Percentiles rank a stretch among this genome's conserved stretches.
Conservation (phyloP, 2,888 invertebrate species). For the Drosophila affinis region DNA sequence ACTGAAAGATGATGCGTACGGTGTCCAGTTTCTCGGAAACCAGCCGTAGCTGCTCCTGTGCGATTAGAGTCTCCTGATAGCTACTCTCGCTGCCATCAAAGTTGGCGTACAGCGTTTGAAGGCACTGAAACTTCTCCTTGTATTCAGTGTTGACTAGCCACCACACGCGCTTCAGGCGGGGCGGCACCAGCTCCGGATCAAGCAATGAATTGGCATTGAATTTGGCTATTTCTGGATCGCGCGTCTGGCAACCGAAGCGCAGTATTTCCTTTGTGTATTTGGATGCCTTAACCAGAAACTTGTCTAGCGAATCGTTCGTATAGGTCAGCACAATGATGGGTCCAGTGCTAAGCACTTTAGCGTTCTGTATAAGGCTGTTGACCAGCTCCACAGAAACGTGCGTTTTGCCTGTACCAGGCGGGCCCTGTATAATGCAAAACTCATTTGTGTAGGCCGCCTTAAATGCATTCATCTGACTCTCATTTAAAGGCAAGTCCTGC, state of each 20-base stretch:
- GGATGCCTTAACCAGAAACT: conserved; percentile 90
- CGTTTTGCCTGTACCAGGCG: conserved; percentile 95
- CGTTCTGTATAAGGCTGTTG: conserved; percentile 87
- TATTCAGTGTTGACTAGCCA: conserved; percentile 76
- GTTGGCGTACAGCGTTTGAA: conserved; percentile 75
- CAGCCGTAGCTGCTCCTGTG: conserved; percentile 66
- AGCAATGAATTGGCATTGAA: conserved; percentile 84
- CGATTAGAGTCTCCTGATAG: conserved; percentile 67
- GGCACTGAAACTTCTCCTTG: conserved; percentile 69
- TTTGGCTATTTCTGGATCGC: conserved; percentile 85
- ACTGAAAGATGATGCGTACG: conserved; percentile 85
- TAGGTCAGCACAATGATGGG: conserved; percentile 91
- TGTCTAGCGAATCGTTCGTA: conserved; percentile 94
- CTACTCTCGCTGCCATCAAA: conserved; percentile 80
- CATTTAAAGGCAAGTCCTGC: conserved; percentile 85
- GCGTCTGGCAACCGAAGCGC: conserved; percentile 89
- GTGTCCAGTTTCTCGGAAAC: conserved; percentile 84
- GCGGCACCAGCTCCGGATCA: conserved; percentile 54
- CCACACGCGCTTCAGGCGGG: conserved; percentile 73
- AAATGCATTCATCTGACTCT: conserved; percentile 88
- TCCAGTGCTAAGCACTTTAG: conserved; percentile 82
- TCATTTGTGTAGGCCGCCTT: conserved; percentile 88
- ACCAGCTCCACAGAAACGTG: conserved; percentile 91
- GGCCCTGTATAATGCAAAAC: conserved; percentile 92
- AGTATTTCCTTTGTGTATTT: conserved; percentile 86